Percentiles rank a stretch among this genome's conserved stretches.
Evolutionary conservation across 2,113 vertebrate species (phyloP).

Genomic region (Caretta caretta): DNA sequence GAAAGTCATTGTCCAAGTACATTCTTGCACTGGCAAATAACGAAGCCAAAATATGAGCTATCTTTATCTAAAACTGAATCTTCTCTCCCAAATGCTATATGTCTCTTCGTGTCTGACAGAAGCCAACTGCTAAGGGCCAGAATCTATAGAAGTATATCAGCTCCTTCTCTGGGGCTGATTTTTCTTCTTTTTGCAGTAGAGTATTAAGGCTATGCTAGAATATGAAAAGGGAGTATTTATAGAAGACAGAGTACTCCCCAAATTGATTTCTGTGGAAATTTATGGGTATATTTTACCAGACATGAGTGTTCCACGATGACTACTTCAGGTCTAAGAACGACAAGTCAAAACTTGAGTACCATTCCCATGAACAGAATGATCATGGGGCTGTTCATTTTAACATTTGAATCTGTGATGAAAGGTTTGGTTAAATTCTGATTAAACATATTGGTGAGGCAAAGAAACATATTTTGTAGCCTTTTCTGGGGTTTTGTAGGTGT

Average conservation of each 20-base stretch:
- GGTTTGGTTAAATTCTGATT: neutral
- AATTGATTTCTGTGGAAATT: neutral
- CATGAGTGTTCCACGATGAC: neutral
- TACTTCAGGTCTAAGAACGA: neutral
- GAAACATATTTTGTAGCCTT: neutral
- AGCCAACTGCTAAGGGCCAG: neutral
- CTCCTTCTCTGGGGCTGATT: neutral
- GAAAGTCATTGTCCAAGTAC: neutral
- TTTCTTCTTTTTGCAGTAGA: neutral
- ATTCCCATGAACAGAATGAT: neutral
- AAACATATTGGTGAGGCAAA: neutral
- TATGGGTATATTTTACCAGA: neutral
- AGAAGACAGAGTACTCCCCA: neutral
- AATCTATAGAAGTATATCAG: neutral
- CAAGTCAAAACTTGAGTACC: neutral
- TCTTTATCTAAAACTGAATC: neutral
- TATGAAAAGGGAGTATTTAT: neutral
- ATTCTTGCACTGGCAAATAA: neutral
- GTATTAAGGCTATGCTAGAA: neutral
- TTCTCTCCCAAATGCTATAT: neutral
- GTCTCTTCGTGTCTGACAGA: neutral
- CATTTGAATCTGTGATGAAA: neutral
- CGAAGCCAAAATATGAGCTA: neutral
- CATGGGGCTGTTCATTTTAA: neutral
- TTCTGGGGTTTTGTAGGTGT: neutral